Evolutionary conservation across 2,113 vertebrate species (phyloP), one percentile per base, ranked within the genome.

Genomic region (Apeltes quadracus): DNA sequence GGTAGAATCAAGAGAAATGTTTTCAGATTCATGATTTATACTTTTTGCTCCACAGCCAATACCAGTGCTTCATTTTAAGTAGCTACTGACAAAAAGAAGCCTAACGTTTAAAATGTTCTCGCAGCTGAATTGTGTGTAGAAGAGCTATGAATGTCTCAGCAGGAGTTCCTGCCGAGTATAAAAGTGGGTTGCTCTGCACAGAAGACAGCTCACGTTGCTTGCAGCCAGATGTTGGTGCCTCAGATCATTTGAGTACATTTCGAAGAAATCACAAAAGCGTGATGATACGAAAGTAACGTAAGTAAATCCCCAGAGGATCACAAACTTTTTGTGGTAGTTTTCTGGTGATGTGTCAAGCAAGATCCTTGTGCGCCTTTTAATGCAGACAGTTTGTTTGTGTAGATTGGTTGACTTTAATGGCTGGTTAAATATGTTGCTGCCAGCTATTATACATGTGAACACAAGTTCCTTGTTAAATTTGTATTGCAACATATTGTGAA

Each of bases 201-300:
- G 71, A 62, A 79, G 73, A 44, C 65, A 61, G 61, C 75, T 69
- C n/a, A 14, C 15, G 12, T 51, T 43, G 53, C 65, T 53, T 25
- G 54, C 63, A 64, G 63, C 75, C 75, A 84, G 72, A 85, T 79
- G 65, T 77, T 75, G 68, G 48, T 48, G 57, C 56, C 34, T 77
- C 23, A 27, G 14, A 66, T 69, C 61, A 22, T 67, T 54, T 41
- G 43, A 64, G 65, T 62, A 51, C 36, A 68, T 62, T 70, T 27
- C 73, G 25, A 69, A 72, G 70, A 81, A 85, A 80, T 78, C 64
- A 34, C 34, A 36, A 75, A 67, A 43, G 29, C 25, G 0, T 76
- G 20, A 25, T 38, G 25, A 12, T 58, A 53, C 69, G 57, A 59
- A 68, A 79, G 71, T 71, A 39, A 80, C 61, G 22, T 22, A 22